Conservation (phyloP, 2,888 invertebrate genomes). For the Malthinus seriepunctatus region DNA sequence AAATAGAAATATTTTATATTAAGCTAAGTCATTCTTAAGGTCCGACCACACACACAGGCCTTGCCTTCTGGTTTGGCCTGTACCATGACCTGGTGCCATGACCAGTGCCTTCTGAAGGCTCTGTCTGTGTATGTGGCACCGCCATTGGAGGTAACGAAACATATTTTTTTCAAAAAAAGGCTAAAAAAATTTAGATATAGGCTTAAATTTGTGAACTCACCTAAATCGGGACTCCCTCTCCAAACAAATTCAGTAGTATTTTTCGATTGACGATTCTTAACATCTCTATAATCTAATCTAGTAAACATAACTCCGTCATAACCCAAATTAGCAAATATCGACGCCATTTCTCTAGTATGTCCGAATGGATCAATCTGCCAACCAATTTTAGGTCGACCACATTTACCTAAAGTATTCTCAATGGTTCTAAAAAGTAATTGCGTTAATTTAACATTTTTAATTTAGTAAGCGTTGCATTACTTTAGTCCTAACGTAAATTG, state of each 20-base stretch:
- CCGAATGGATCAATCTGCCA: conserved; percentile 87
- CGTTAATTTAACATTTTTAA: not conserved
- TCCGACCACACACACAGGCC: too few species aligned
- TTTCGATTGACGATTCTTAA: conserved; percentile 57
- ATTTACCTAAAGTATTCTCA: conserved; percentile 71
- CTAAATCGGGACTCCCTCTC: conserved; percentile 69
- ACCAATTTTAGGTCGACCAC: conserved; percentile 69
- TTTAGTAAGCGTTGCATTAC: conserved; percentile 45
- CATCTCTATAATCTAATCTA: conserved; percentile 82
- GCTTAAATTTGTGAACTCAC: too few species aligned
- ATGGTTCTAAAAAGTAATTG: not conserved
- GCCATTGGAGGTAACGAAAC: too few species aligned
- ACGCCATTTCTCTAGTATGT: conserved; percentile 81
- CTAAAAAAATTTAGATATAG: too few species aligned
- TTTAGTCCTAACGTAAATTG: conserved; percentile 72
- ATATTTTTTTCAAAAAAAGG: too few species aligned
- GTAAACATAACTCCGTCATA: conserved; percentile 85
- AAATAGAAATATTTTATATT: too few species aligned
- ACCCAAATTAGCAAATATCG: conserved; percentile 75
- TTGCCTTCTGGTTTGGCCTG: too few species aligned
- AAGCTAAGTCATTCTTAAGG: too few species aligned
- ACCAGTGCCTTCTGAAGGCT: too few species aligned
- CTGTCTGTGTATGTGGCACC: too few species aligned
- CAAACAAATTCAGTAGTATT: conserved; percentile 79
- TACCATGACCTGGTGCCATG: too few species aligned